phyloP scores from a whole-genome alignment of 2,113 vertebrate species.

The Nicator chloris region DNA sequence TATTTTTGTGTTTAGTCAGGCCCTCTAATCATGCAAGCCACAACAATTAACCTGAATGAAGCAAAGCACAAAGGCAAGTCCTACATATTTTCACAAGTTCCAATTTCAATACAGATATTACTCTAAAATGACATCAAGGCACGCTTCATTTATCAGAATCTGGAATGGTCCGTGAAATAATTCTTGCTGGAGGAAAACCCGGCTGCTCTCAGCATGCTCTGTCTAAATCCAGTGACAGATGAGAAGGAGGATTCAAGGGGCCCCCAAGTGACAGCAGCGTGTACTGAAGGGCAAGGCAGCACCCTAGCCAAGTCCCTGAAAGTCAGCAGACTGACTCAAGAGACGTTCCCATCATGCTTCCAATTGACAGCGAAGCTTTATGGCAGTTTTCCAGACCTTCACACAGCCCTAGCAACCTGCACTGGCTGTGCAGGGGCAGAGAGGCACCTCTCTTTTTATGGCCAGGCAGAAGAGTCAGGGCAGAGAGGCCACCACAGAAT shows the following conservation, averaged over 20 bases:
- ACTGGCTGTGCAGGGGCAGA: accelerated
- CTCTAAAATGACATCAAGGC: background rate
- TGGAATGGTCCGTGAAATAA: background rate
- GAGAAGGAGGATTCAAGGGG: background rate
- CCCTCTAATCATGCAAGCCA: background rate
- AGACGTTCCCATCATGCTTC: background rate
- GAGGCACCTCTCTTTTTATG: background rate
- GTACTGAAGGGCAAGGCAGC: background rate
- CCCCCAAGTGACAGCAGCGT: background rate
- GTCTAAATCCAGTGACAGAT: background rate
- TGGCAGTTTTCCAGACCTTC: background rate
- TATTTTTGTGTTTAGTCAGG: background rate
- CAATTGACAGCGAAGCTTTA: background rate
- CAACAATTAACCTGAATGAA: constrained; percentile 17
- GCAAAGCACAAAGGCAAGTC: background rate
- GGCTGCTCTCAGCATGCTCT: background rate
- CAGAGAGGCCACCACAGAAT: background rate
- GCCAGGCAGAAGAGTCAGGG: accelerated
- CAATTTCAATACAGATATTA: background rate
- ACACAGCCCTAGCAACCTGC: background rate
- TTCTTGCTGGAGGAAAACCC: background rate
- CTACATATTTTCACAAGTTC: background rate
- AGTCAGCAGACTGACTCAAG: background rate
- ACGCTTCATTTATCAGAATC: background rate
- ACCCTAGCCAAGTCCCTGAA: background rate